Evolutionary conservation across 2,888 invertebrate species (phyloP).

Genomic region (Nemoura dubitans): DNA sequence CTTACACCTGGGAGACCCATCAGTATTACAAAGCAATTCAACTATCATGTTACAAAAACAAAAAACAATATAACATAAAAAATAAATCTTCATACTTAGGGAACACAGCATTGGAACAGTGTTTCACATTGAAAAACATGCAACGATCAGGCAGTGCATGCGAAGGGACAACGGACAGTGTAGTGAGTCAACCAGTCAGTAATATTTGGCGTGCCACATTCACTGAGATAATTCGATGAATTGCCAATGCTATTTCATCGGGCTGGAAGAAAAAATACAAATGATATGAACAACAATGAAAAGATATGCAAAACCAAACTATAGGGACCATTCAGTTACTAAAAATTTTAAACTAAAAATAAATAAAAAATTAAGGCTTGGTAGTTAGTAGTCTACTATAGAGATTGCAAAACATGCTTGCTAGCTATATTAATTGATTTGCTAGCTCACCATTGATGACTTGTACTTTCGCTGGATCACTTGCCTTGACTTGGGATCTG

Average conservation of each 20-base stretch:
- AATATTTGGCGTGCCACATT: conserved; percentile 64
- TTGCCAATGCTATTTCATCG: conserved; percentile 76
- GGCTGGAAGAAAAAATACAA: conserved; percentile 65
- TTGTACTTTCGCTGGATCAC: conserved; percentile 96
- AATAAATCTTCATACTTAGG: neutral
- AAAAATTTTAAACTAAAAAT: neutral
- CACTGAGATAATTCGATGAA: conserved; percentile 83
- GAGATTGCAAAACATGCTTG: too few relatives aligned
- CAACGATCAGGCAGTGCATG: neutral
- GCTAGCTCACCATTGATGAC: conserved; percentile 91
- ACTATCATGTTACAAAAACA: neutral
- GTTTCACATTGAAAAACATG: neutral
- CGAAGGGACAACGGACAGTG: neutral
- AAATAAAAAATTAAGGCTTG: conserved; percentile 46
- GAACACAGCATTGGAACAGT: neutral
- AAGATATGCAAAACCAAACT: neutral
- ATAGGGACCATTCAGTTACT: neutral
- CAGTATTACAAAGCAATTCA: neutral
- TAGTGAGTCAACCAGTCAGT: neutral
- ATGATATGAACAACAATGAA: conserved; percentile 35
- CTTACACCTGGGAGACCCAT: conserved; percentile 5
- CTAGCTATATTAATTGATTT: too few relatives aligned
- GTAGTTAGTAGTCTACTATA: neutral
- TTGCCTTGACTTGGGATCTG: conserved; percentile 98
- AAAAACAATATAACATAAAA: neutral